phyloP scores from a whole-genome alignment of 2,113 vertebrate species.

The Cyphomyrus plagiostoma region DNA sequence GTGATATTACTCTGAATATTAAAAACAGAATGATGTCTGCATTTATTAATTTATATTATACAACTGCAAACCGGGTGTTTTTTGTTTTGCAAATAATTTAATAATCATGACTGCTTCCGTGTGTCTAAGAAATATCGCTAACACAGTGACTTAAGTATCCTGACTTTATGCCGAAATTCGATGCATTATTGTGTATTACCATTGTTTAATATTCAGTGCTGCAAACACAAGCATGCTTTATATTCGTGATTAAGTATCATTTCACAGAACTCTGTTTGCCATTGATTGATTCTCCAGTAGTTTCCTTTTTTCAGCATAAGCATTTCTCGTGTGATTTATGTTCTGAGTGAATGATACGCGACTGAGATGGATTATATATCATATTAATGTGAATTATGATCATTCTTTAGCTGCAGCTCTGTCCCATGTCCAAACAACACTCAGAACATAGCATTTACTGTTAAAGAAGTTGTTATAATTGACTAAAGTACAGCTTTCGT shows the following conservation, averaged over 20 bases:
- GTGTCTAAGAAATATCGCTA: background rate
- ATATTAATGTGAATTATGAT: background rate
- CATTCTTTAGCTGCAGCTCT: background rate
- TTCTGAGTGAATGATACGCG: background rate
- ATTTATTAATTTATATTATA: conserved; percentile 14
- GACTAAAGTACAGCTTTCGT: background rate
- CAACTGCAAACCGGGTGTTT: background rate
- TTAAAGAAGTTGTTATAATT: background rate
- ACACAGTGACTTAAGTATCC: conserved; percentile 1
- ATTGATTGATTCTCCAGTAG: conserved; percentile 2
- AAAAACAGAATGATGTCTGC: conserved; percentile 12
- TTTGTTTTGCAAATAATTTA: conserved; percentile 1
- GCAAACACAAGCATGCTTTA: conserved; percentile 1
- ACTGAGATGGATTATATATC: background rate
- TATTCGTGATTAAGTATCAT: background rate
- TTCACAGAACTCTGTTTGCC: background rate
- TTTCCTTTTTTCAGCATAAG: background rate
- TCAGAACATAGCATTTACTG: background rate
- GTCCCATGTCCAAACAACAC: background rate
- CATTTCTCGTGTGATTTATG: background rate
- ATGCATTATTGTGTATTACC: background rate
- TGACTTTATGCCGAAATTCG: background rate
- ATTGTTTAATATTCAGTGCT: background rate
- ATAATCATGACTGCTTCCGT: background rate
- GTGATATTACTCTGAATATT: background rate